Evolutionary conservation across 2,797 vertebrate genomes (phyloP).

Genomic region (Galagoides demidoff): DNA sequence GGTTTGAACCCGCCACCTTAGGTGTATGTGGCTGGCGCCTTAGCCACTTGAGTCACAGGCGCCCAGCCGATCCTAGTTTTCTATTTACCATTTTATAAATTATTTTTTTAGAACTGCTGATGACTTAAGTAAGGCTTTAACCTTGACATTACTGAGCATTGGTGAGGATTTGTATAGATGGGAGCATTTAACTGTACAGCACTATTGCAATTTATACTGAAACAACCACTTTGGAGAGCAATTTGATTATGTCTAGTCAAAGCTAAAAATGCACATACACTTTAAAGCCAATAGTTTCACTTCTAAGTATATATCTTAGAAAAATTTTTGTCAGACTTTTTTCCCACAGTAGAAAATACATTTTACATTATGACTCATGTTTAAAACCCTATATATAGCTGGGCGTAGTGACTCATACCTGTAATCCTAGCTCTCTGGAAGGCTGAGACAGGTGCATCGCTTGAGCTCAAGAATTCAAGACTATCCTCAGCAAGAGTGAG

Average conservation of each 20-base stretch:
- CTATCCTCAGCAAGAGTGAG: no score
- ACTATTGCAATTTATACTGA: background rate
- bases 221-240: background rate
- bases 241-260: background rate
- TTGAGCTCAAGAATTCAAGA: no score
- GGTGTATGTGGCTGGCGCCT: no score
- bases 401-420: no score
- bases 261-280: background rate
- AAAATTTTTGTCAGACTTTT: background rate
- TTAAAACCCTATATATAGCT: background rate
- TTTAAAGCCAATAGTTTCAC: background rate
- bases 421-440: no score
- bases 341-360: background rate
- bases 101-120: conserved; percentile 8
- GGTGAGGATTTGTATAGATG: background rate
- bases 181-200: background rate
- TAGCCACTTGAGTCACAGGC: no score
- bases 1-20: no score
- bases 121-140: background rate
- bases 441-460: no score
- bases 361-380: background rate
- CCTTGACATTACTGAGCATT: background rate
- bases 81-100: background rate
- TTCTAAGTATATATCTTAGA: background rate
- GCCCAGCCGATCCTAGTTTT: background rate